Conservation (phyloP, 2,888 invertebrate genomes). For the Eurois occulta region DNA sequence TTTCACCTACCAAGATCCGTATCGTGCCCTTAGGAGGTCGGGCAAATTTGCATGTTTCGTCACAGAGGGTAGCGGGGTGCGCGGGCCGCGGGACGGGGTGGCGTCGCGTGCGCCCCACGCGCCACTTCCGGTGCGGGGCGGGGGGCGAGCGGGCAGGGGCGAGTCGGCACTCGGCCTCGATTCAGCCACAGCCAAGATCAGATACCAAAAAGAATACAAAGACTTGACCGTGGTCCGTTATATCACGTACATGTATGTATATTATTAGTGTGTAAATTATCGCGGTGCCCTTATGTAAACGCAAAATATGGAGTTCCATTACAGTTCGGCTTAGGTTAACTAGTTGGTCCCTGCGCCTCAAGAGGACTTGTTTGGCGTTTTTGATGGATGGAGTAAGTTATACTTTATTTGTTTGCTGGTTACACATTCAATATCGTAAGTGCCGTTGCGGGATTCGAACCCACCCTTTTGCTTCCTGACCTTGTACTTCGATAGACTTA, state of each 20-base stretch:
- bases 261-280: constrained; percentile 82
- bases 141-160: constrained; percentile 47
- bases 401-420: constrained; percentile 15
- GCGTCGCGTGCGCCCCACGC: constrained; percentile 84
- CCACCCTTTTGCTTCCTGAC: constrained; percentile 3
- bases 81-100: constrained; percentile 43
- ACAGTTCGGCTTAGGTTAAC: constrained; percentile 4
- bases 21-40: constrained; percentile 78
- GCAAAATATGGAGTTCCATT: constrained; percentile 29
- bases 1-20: constrained; percentile 77
- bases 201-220: constrained; percentile 80
- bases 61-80: constrained; percentile 70
- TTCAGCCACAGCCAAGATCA: constrained; percentile 81
- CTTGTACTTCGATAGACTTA: not conserved
- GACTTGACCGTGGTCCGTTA: constrained; percentile 75
- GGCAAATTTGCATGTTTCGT: constrained; percentile 86
- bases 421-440: constrained; percentile 1
- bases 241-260: constrained; percentile 42
- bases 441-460: not conserved
- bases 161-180: constrained; percentile 81
- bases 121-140: constrained; percentile 81
- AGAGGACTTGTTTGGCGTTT: constrained; percentile 17
- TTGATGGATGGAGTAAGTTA: constrained; percentile 41
- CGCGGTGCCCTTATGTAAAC: constrained; percentile 32
- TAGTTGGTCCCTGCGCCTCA: not conserved